Conservation (phyloP, 2,113 vertebrate species). For the Himantopus leucocephalus region DNA sequence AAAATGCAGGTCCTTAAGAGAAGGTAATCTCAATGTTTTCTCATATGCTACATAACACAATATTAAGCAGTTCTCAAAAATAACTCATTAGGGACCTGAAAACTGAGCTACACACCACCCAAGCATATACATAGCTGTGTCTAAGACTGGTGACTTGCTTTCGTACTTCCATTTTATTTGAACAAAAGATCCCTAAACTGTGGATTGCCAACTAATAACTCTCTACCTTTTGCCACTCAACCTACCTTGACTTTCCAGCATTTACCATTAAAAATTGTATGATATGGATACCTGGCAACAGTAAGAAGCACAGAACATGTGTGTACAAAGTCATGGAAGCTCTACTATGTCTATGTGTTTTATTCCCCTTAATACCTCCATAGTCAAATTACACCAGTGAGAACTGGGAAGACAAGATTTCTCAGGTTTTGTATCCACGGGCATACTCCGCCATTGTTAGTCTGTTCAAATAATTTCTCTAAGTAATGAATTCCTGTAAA, state of each 20-base stretch:
- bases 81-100: not conserved
- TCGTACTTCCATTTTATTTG: not conserved
- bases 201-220: not conserved
- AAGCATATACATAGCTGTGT: not conserved
- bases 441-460: not conserved
- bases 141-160: not conserved
- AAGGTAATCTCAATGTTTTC: not conserved
- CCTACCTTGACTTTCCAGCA: not conserved
- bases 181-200: not conserved
- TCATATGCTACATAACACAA: not conserved
- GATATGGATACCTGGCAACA: not conserved
- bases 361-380: not conserved
- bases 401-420: not conserved
- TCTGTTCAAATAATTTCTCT: not conserved
- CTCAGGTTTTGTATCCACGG: not conserved
- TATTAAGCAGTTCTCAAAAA: not conserved
- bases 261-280: not conserved
- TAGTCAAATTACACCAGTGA: not conserved
- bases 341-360: not conserved
- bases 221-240: not conserved
- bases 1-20: not conserved
- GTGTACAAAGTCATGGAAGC: not conserved
- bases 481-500: not conserved
- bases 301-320: not conserved
- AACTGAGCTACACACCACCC: not conserved